These are phyloP conservation scores for Hydroisotoma schaefferi DNA, from an alignment of 2,888 invertebrate genomes.

Conservation along the genomic window DNA sequence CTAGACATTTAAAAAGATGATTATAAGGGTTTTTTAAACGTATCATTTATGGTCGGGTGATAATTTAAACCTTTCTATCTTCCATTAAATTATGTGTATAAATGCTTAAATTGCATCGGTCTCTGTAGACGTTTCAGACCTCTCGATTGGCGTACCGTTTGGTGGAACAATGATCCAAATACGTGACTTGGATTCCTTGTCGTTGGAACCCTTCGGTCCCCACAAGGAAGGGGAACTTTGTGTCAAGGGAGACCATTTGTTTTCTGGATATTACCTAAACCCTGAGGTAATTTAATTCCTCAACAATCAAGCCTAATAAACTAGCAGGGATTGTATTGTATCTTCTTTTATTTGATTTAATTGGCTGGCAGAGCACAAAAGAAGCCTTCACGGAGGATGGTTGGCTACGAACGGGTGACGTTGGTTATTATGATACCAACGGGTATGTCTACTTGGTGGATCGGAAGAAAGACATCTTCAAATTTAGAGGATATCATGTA, in stretches of 20 bases:
- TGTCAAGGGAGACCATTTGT: neutral
- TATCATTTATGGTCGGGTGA: no score
- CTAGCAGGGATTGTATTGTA: no score
- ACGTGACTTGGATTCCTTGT: slow-evolving; percentile 14
- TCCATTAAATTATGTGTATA: no score
- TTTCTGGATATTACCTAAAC: slow-evolving; percentile 20
- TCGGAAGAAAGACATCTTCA: slow-evolving; percentile 42
- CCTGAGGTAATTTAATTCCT: slow-evolving; percentile 22
- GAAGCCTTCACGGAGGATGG: slow-evolving; percentile 17
- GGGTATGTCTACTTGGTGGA: slow-evolving; percentile 40
- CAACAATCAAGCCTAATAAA: no score
- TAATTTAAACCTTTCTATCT: no score
- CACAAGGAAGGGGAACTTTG: slow-evolving; percentile 25
- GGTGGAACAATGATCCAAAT: slow-evolving; percentile 23
- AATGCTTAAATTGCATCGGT: no score
- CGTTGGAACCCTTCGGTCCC: slow-evolving; percentile 15
- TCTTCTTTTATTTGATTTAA: no score
- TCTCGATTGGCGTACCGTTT: slow-evolving; percentile 17
- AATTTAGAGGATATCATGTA: slow-evolving; percentile 40
- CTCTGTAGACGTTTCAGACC: slow-evolving; percentile 16
- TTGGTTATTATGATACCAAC: slow-evolving; percentile 38
- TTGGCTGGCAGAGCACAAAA: neutral
- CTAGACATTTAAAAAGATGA: no score
- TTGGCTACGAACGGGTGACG: slow-evolving; percentile 38
- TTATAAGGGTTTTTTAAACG: no score